Conservation (phyloP, 2,888 invertebrate genomes). For the Rotaria socialis region DNA sequence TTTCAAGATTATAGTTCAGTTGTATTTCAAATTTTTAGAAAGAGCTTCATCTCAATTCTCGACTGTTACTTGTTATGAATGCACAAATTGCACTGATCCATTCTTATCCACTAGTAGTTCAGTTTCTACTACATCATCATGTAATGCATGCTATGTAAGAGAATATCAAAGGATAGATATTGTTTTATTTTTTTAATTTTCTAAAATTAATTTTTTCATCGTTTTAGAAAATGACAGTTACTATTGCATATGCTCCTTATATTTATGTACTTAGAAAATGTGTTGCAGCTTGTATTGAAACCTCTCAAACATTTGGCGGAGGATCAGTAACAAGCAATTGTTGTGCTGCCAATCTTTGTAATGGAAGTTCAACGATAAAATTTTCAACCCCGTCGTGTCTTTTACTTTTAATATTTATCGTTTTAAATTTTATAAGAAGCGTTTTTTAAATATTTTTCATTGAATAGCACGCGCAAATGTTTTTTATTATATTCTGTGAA, state of each 20-base stretch:
- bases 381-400: background rate
- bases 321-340: background rate
- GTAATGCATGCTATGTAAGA: slow-evolving; percentile 32
- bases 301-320: background rate
- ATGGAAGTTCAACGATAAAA: background rate
- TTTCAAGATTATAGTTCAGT: too few relatives aligned
- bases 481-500: background rate
- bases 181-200: background rate
- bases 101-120: background rate
- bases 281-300: background rate
- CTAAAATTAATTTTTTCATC: background rate
- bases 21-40: background rate
- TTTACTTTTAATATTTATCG: background rate
- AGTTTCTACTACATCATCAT: background rate
- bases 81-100: slow-evolving; percentile 15
- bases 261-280: background rate
- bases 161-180: background rate
- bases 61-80: background rate
- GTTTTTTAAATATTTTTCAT: background rate
- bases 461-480: too few relatives aligned
- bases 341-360: slow-evolving; percentile 3
- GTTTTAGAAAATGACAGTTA: background rate
- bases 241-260: slow-evolving; percentile 24
- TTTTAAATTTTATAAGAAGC: background rate
- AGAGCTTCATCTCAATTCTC: background rate